Evolutionary conservation across 2,113 vertebrate genomes (phyloP).

Genomic region (Nothocercus nigrocapillus): DNA sequence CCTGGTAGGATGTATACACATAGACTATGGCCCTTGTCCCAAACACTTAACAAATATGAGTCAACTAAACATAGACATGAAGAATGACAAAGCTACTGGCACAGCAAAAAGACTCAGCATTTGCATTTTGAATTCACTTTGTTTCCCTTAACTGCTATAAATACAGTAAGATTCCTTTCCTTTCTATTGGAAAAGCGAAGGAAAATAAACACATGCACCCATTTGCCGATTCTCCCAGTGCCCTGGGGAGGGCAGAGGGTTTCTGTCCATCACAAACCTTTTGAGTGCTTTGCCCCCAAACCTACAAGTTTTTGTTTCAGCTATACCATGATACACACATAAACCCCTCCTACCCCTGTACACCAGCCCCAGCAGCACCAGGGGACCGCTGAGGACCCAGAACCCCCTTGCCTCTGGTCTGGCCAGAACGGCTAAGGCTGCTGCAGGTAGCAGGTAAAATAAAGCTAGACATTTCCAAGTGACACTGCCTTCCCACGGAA

Average conservation of each 20-base stretch:
- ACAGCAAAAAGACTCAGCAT: not conserved
- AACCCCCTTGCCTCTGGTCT: not conserved
- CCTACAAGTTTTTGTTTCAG: not conserved
- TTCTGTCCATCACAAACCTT: not conserved
- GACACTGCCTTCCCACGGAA: slow-evolving; percentile 33
- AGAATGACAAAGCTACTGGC: not conserved
- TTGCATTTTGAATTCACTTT: not conserved
- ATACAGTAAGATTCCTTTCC: not conserved
- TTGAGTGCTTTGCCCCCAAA: not conserved
- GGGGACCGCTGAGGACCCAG: not conserved
- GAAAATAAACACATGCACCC: not conserved
- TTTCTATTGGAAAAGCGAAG: not conserved
- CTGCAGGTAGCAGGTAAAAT: not conserved
- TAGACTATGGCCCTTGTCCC: not conserved
- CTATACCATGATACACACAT: not conserved
- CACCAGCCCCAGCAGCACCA: not conserved
- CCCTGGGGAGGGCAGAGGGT: not conserved
- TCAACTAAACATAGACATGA: not conserved
- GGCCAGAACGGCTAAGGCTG: not conserved
- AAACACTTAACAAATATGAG: not conserved
- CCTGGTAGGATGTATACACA: rapidly evolving
- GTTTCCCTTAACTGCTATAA: not conserved
- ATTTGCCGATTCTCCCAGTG: not conserved
- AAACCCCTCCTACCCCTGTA: not conserved
- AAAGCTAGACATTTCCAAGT: slow-evolving; percentile 39